Base-by-base conservation (phyloP, 1,140 invertebrate species). In the Bombus impatiens region DNA sequence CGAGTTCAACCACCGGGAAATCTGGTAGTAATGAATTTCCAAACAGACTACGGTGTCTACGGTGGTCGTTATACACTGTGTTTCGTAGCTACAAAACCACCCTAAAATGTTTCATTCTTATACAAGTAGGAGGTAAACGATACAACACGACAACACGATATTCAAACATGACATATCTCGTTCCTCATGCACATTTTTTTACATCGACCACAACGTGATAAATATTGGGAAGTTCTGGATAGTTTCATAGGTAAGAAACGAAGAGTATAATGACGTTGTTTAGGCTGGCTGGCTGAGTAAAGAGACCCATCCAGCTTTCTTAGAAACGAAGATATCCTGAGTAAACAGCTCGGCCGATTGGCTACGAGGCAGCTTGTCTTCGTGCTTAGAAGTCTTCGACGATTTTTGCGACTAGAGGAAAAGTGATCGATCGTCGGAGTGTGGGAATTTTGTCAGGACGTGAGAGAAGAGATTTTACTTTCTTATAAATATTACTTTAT, bases 21-120 rank as follows among this genome's bases (percentile, higher is more conserved):
- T 90, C 88, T 62, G 78, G 81, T 82, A 67, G 86, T 88, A 89
- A 90, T 90, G 89, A 87, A 90, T 86, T 77, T 84, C 72, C 57
- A 82, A 82, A 78, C 70, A 59, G 76, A 32, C 35, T 28, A 53
- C 47, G 13, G 10, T 4, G n/a, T 37, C 18, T 57, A 22, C 12
- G 44, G 37, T 18, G 35, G 15, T 62, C n/a, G 62, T 65, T 25
- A 40, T 28, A 28, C 10, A 53, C 25, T 18, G 37, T 13, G 12
- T 62, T n/a, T 12, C 59, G 28, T 13, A 62, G 28, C 3, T n/a
- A 62, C 28, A n/a, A n/a, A 28, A 42, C 8, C 32, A 25, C 35
- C 8, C 10, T 62, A n/a, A 62, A 62, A 53, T 53, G 6, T 53
- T 53, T 53, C 47, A 53, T 53, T 53, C 47, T 53, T 53, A 53